Evolutionary conservation across 2,888 invertebrate species (phyloP).

Genomic region (Dendrolimus houi): DNA sequence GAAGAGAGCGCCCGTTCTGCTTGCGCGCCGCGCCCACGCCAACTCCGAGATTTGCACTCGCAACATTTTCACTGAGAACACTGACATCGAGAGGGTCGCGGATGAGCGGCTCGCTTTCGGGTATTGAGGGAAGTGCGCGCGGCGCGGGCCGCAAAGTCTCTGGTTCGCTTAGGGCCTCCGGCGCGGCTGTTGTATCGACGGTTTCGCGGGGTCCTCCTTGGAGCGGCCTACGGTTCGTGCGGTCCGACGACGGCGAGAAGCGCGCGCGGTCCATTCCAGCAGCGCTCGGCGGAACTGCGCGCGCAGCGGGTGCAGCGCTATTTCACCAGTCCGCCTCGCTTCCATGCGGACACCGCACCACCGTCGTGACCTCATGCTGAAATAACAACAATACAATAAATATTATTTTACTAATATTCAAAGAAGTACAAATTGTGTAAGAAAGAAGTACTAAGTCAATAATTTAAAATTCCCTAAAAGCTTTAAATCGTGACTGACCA

Average conservation of each 20-base stretch:
- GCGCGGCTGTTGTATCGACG: conserved; percentile 35
- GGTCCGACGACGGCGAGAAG: conserved; percentile 56
- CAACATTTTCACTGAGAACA: conserved; percentile 7
- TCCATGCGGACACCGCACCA: conserved; percentile 69
- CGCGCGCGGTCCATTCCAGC: conserved; percentile 66
- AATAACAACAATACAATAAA: conserved; percentile 20
- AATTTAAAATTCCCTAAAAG: conserved; percentile 8
- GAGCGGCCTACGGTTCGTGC: conserved; percentile 56
- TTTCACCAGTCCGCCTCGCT: conserved; percentile 62
- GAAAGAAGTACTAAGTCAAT: conserved; percentile 24
- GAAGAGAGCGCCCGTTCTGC: conserved; percentile 56
- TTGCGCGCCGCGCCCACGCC: conserved; percentile 26
- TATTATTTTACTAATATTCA: background rate
- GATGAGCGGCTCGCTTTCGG: conserved; percentile 61
- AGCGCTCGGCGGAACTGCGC: conserved; percentile 52
- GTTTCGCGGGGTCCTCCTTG: conserved; percentile 67
- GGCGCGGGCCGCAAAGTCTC: conserved; percentile 53
- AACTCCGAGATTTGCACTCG: conserved; percentile 17
- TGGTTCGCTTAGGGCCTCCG: conserved; percentile 47
- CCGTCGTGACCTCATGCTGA: conserved; percentile 72
- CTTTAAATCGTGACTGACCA: background rate
- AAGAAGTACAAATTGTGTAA: conserved; percentile 5
- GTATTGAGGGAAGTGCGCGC: conserved; percentile 53
- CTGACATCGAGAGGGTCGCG: conserved; percentile 29
- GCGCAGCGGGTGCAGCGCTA: conserved; percentile 59